Conservation (phyloP, 2,888 invertebrate genomes). For the Drosophila nigritarsus region DNA sequence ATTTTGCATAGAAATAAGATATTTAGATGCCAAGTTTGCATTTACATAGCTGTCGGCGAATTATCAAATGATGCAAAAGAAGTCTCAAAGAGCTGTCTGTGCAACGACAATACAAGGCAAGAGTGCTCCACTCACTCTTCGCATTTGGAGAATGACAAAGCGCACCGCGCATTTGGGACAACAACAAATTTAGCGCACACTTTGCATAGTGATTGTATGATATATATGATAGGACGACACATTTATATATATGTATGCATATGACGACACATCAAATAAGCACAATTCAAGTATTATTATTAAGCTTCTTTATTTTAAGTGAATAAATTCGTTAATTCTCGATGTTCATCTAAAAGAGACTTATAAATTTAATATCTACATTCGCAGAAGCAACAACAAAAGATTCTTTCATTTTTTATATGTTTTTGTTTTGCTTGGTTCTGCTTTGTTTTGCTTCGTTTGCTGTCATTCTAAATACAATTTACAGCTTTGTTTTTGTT, state of each 20-base stretch:
- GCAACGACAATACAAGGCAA: not conserved
- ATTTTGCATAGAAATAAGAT: conserved; percentile 19
- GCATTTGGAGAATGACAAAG: not conserved
- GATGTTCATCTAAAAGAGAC: not conserved
- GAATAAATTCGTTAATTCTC: not conserved
- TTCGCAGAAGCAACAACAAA: not conserved
- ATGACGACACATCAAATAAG: not conserved
- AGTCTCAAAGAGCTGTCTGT: not conserved
- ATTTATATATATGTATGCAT: too few species aligned
- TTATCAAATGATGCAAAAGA: not conserved
- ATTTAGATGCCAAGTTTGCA: not conserved
- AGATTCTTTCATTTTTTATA: not conserved
- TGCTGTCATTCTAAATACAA: not conserved
- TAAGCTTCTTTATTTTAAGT: not conserved
- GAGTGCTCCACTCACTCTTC: not conserved
- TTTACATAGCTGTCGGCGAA: not conserved
- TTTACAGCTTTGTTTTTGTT: not conserved
- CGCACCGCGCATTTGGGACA: not conserved
- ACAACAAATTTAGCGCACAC: not conserved
- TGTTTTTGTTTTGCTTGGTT: not conserved
- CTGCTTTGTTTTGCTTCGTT: not conserved
- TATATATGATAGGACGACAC: not conserved
- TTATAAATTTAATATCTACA: not conserved
- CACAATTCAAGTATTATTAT: not conserved
- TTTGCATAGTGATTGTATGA: not conserved